These are phyloP conservation scores for Australoheros scitulus DNA, from an alignment of 2,113 vertebrate genomes.

Conservation along the genomic window DNA sequence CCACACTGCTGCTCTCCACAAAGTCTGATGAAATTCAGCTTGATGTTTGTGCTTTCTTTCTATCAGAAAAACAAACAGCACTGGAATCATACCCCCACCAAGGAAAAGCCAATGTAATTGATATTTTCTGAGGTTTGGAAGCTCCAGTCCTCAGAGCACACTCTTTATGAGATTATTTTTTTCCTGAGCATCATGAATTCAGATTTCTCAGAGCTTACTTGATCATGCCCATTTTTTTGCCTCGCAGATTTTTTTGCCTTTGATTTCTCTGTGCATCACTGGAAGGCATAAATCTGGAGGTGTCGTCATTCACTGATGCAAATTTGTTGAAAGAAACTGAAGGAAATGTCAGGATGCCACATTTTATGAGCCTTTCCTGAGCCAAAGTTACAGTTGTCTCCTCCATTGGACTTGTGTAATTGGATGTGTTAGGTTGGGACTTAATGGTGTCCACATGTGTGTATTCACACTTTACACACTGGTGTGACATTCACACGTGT, in stretches of 20 bases:
- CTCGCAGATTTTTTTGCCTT: not conserved
- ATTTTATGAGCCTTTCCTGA: not conserved
- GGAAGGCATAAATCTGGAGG: not conserved
- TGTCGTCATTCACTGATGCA: slow-evolving; percentile 9
- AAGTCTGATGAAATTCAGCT: not conserved
- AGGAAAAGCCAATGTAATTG: not conserved
- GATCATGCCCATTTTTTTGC: not conserved
- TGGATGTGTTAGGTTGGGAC: slow-evolving; percentile 32
- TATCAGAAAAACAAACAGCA: not conserved
- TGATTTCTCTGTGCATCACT: not conserved
- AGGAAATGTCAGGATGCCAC: slow-evolving; percentile 5
- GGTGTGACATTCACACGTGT: slow-evolving; percentile 11
- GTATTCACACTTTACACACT: slow-evolving; percentile 2
- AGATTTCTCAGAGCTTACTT: not conserved
- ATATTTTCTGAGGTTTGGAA: not conserved
- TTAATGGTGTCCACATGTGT: slow-evolving; percentile 1
- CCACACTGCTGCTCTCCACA: too few relatives aligned
- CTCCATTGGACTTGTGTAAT: slow-evolving; percentile 21
- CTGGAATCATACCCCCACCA: not conserved
- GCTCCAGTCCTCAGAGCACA: not conserved
- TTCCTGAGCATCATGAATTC: not conserved
- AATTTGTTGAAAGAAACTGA: not conserved
- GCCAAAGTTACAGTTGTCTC: slow-evolving; percentile 23
- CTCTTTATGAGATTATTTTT: not conserved
- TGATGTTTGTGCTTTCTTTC: not conserved